These are phyloP conservation scores for Anguilla anguilla DNA, from an alignment of 2,797 vertebrate genomes.

Conservation along the genomic window DNA sequence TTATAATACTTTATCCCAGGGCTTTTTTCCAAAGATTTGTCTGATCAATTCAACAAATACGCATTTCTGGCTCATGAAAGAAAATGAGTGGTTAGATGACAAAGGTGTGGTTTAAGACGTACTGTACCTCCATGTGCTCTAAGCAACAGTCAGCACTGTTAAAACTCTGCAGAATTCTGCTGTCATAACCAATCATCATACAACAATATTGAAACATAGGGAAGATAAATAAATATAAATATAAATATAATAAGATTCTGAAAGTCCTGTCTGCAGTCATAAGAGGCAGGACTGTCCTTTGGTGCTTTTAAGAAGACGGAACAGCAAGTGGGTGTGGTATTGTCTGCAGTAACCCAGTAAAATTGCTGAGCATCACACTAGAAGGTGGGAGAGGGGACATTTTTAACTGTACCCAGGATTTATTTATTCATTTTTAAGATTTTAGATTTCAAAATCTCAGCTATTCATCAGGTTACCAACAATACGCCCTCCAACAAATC, in stretches of 20 bases:
- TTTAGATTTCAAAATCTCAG: neutral
- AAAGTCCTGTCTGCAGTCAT: neutral
- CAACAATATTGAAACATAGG: neutral
- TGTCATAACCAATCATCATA: neutral
- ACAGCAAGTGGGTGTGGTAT: neutral
- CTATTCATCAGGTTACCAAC: slow-evolving; percentile 23
- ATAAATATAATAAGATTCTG: slow-evolving; percentile 17
- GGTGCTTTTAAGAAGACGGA: neutral
- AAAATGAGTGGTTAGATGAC: neutral
- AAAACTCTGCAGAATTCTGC: neutral
- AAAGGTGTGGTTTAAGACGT: neutral
- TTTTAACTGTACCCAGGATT: neutral
- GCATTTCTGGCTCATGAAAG: neutral
- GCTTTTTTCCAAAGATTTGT: neutral
- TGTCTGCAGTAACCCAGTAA: neutral
- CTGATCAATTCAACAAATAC: neutral
- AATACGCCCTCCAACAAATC: slow-evolving; percentile 4
- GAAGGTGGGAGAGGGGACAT: neutral
- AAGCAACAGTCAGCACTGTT: neutral
- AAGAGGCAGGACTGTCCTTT: neutral
- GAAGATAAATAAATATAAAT: slow-evolving; percentile 5
- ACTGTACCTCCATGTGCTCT: too few species aligned
- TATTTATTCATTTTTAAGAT: too few species aligned
- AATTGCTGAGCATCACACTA: slow-evolving; percentile 6
- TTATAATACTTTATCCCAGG: neutral